Evolutionary conservation across 2,113 vertebrate species (phyloP), one percentile per base, ranked within the genome.

Genomic region (Mus spicilegus): DNA sequence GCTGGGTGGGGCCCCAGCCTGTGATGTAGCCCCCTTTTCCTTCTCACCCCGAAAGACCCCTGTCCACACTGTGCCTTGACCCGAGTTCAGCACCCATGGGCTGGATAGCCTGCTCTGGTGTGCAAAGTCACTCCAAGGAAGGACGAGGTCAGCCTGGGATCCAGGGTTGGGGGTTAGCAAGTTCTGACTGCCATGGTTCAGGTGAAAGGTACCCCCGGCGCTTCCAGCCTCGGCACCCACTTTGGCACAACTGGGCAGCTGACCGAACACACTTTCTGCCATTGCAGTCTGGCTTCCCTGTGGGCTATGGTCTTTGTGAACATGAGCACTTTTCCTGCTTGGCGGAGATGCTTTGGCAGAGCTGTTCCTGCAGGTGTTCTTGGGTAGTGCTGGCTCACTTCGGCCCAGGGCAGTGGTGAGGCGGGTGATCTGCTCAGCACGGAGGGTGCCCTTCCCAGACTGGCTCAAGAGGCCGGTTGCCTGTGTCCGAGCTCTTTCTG

Each of bases 171-270:
- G 97, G 17, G 97, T 91, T 22, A 96, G 97, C 1, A 98, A 94
- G 94, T 98, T 96, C 67, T 72, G 97, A 95, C 98, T 97, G 0
- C 96, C 98, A 2, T 93, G 96, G 85, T 94, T 96, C 8, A 91
- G 51, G 0, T 92, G 98, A 63, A 95, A 98, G 8, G 96, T 56
- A 0, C 63, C 93, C 0, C 70, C 77, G 28, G 96, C 89, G 36
- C 97, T 97, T 87, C 97, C 97, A 0, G 91, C 89, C 22, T 87
- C 93, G 4, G 97, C 0, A 17, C 96, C 92, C 0, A 87, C 42
- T 42, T 65, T 97, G 3, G 82, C 42, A 4, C 75, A 90, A 42
- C 97, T 82, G 0, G 4, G 94, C 42, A 77, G 95, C 96, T 94
- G 98, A 58, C 84, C 20, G 0, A 89, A 92, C 80, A 89, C 33